These are phyloP conservation scores for Arctia plantaginis DNA, from an alignment of 2,888 invertebrate species.

Conservation along the genomic window DNA sequence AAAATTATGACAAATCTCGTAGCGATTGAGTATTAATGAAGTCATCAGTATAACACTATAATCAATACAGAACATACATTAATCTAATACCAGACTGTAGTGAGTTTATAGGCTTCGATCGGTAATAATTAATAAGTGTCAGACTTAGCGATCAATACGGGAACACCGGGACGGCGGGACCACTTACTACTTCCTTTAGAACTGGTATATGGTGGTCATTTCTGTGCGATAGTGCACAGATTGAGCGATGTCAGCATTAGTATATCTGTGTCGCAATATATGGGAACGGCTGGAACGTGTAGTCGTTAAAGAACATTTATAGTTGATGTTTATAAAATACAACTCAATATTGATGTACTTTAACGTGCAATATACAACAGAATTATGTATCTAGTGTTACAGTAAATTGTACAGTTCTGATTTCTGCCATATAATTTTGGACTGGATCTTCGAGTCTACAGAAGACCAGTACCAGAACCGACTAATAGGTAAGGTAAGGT, in stretches of 20 bases:
- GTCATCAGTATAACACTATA: constrained; percentile 3
- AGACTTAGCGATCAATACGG: constrained; percentile 22
- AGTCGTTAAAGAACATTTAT: neutral
- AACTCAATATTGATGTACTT: neutral
- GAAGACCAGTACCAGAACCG: neutral
- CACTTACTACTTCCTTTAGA: constrained; percentile 41
- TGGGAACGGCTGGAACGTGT: neutral
- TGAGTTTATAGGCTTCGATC: constrained; percentile 21
- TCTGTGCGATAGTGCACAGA: constrained; percentile 33
- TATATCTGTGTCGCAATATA: neutral
- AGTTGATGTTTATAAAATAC: neutral
- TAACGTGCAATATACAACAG: too few relatives aligned
- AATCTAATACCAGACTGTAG: neutral
- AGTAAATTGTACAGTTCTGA: neutral
- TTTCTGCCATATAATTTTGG: neutral
- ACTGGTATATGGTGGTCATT: constrained; percentile 31
- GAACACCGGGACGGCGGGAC: constrained; percentile 18
- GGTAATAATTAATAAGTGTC: constrained; percentile 31
- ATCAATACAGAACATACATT: constrained; percentile 6
- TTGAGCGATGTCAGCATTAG: constrained; percentile 12
- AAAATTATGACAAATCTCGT: neutral
- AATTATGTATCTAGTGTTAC: neutral
- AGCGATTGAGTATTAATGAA: neutral
- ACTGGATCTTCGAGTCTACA: neutral
- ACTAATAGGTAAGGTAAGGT: neutral